These are phyloP conservation scores for Prinia subflava DNA, from an alignment of 2,113 vertebrate species.

Conservation along the genomic window DNA sequence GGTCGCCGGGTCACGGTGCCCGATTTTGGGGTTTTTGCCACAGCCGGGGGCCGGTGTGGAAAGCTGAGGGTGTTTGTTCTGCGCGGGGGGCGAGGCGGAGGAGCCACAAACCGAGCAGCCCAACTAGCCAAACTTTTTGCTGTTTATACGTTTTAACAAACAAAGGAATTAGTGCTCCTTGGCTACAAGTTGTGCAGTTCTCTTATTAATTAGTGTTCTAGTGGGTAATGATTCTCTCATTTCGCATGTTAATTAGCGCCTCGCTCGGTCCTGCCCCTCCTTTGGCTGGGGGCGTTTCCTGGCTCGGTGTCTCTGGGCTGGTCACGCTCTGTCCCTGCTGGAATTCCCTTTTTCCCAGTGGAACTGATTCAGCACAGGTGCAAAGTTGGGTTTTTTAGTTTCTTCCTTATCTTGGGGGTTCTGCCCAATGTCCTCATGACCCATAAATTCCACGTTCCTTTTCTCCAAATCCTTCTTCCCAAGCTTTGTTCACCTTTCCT, in stretches of 20 bases:
- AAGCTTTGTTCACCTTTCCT: background rate
- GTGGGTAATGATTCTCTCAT: background rate
- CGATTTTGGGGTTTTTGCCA: background rate
- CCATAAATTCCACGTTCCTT: fast-evolving
- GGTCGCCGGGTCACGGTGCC: background rate
- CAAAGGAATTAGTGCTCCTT: background rate
- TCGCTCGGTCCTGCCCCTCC: background rate
- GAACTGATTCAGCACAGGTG: background rate
- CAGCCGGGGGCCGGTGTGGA: background rate
- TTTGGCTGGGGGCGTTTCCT: background rate
- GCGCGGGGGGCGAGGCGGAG: background rate
- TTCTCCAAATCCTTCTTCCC: background rate
- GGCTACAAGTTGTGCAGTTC: fast-evolving
- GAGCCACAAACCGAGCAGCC: fast-evolving
- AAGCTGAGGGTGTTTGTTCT: background rate
- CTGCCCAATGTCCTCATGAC: background rate
- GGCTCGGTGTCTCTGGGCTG: background rate
- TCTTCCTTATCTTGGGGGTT: background rate
- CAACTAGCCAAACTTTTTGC: fast-evolving
- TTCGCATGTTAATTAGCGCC: background rate
- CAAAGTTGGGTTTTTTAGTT: background rate
- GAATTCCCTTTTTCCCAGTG: background rate
- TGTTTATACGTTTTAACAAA: fast-evolving
- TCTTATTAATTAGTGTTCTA: background rate
- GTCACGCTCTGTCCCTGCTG: background rate